Conservation (phyloP, 2,888 invertebrate genomes). For the Diaperis boleti region DNA sequence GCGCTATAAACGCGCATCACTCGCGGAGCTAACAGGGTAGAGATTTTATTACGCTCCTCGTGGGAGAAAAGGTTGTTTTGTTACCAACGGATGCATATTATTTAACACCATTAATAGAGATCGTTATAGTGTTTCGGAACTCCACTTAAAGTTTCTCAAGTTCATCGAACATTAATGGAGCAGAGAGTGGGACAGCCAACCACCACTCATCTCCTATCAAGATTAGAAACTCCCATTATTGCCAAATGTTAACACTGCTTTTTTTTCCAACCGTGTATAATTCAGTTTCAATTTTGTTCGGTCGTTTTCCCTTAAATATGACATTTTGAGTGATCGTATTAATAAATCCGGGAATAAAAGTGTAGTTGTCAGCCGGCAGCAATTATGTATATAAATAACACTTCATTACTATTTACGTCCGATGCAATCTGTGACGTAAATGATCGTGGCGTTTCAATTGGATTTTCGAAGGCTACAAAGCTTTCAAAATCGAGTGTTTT, state of each 20-base stretch:
- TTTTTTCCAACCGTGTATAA: too few relatives aligned
- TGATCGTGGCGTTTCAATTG: not conserved
- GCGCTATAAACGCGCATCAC: slow-evolving; percentile 10
- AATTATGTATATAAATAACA: slow-evolving; percentile 7
- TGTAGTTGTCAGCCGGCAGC: not conserved
- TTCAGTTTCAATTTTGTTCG: too few relatives aligned
- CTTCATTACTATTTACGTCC: slow-evolving; percentile 28
- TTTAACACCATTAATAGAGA: too few relatives aligned
- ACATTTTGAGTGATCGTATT: not conserved
- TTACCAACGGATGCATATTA: too few relatives aligned
- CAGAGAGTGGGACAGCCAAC: too few relatives aligned
- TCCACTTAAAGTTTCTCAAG: too few relatives aligned
- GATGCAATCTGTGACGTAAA: slow-evolving; percentile 25
- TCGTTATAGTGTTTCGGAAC: too few relatives aligned
- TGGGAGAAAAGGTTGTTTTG: too few relatives aligned
- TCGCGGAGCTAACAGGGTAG: slow-evolving; percentile 4
- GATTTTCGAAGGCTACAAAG: not conserved
- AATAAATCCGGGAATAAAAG: not conserved
- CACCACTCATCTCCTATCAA: too few relatives aligned
- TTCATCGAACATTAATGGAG: too few relatives aligned
- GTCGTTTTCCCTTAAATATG: not conserved
- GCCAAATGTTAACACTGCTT: too few relatives aligned
- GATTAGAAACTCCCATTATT: too few relatives aligned
- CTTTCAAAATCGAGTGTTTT: slow-evolving; percentile 26
- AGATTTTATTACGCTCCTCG: slow-evolving; percentile 21